A percentile compares a stretch with the other conserved stretches of the same genome.
phyloP scores from a whole-genome alignment of 2,888 invertebrate species.

The Drosophila anceps region DNA sequence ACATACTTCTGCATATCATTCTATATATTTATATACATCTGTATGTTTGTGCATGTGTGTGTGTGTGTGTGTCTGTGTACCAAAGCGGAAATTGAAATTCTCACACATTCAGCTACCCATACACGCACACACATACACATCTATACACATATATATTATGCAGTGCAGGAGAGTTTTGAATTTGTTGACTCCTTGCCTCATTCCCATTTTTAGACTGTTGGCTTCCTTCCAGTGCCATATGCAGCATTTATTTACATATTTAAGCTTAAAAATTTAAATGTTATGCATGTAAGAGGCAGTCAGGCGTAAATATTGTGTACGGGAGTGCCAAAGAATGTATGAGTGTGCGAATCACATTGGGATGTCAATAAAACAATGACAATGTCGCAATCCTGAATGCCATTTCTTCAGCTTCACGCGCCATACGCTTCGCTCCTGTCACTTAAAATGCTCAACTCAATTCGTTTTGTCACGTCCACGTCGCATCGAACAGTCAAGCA shows the following conservation, averaged over 20 bases:
- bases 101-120: slow-evolving; percentile 54
- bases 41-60: not conserved
- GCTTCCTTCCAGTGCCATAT: slow-evolving; percentile 28
- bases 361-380: slow-evolving; percentile 74
- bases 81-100: slow-evolving; percentile 73
- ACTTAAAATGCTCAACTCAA: slow-evolving; percentile 77
- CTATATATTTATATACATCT: not conserved
- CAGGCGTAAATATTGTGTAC: slow-evolving; percentile 23
- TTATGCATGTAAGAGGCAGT: slow-evolving; percentile 45
- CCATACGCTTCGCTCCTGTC: slow-evolving; percentile 55
- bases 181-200: slow-evolving; percentile 39
- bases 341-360: slow-evolving; percentile 22
- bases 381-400: slow-evolving; percentile 52
- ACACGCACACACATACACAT: slow-evolving; percentile 8
- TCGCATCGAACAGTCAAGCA: slow-evolving; percentile 52
- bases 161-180: slow-evolving; percentile 40
- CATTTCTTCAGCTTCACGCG: slow-evolving; percentile 39
- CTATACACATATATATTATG: slow-evolving; percentile 9
- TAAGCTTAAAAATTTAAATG: slow-evolving; percentile 69
- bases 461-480: slow-evolving; percentile 72
- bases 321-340: slow-evolving; percentile 5
- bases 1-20: slow-evolving; percentile 15
- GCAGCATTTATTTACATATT: slow-evolving; percentile 75
- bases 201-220: slow-evolving; percentile 16
- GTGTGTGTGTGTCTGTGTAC: slow-evolving; percentile 42